Conservation (phyloP, 2,113 vertebrate species). For the Saiga tatarica region DNA sequence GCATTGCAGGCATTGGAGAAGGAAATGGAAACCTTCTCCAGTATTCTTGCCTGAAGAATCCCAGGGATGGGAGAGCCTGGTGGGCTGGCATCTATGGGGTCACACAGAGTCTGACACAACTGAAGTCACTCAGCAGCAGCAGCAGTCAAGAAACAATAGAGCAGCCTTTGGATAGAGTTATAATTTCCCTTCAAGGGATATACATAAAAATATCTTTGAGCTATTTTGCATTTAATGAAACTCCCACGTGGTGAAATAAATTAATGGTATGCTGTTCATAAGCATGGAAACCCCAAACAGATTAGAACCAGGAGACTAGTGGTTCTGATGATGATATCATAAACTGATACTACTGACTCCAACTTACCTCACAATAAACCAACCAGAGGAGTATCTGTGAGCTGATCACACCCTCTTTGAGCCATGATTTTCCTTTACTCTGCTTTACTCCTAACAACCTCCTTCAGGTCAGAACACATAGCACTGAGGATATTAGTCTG, state of each 20-base stretch:
- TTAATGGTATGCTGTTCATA: background rate
- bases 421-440: background rate
- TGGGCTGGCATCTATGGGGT: background rate
- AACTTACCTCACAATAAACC: background rate
- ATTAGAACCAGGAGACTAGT: background rate
- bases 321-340: background rate
- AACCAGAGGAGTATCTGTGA: background rate
- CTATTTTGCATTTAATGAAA: background rate
- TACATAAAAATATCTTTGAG: background rate
- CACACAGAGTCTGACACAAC: background rate
- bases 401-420: background rate
- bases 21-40: rapidly evolving
- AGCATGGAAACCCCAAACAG: background rate
- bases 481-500: no score
- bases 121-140: rapidly evolving
- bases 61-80: background rate
- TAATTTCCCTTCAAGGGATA: background rate
- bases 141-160: background rate
- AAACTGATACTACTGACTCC: background rate
- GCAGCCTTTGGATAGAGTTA: background rate
- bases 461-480: background rate
- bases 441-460: background rate
- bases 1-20: background rate
- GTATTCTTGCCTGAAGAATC: background rate
- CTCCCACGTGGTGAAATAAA: background rate